phyloP scores from a whole-genome alignment of 2,797 vertebrate genomes.

The Tapera naevia region DNA sequence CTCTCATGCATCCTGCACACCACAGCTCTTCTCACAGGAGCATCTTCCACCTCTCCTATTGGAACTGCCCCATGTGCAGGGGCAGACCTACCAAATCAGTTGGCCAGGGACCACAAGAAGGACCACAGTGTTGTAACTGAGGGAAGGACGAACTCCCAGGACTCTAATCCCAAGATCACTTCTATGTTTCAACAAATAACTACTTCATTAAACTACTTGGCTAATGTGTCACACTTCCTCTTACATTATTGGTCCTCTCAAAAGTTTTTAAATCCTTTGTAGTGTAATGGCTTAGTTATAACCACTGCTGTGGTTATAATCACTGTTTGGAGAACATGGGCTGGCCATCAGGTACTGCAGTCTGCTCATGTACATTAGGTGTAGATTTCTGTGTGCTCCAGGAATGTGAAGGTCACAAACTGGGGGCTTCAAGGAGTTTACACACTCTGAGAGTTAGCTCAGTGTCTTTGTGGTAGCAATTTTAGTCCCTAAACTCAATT shows the following conservation, averaged over 20 bases:
- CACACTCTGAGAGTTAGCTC: neutral
- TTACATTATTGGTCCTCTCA: neutral
- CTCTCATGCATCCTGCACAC: neutral
- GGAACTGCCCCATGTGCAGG: neutral
- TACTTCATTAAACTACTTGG: neutral
- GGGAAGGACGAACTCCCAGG: neutral
- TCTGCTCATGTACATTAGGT: neutral
- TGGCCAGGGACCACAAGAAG: neutral
- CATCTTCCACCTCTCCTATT: neutral
- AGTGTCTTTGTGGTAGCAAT: neutral
- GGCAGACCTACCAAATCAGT: neutral
- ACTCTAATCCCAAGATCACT: neutral
- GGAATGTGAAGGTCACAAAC: neutral
- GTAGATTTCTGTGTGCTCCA: neutral
- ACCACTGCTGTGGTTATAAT: neutral
- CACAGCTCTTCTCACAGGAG: neutral
- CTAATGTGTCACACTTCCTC: neutral
- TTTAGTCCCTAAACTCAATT: neutral
- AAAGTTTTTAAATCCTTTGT: neutral
- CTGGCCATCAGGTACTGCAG: neutral
- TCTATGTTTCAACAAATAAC: conserved; percentile 18
- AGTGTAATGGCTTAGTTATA: neutral
- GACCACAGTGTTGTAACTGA: neutral
- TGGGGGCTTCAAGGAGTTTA: neutral
- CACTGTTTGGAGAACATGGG: neutral